Evolutionary conservation across 1,140 invertebrate species (phyloP).

Genomic region (Leptinotarsa texana): DNA sequence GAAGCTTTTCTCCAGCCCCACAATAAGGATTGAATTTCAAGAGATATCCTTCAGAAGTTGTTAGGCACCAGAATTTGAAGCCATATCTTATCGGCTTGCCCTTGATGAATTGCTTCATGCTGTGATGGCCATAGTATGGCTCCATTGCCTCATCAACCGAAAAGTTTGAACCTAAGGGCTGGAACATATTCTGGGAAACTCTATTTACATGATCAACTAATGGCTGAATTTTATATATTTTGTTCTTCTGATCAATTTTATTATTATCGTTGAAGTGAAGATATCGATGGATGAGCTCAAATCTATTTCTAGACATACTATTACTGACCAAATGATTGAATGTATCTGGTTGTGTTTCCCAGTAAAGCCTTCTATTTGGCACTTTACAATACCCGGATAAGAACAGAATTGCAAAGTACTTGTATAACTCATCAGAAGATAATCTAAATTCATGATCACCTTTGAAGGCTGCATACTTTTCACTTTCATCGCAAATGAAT

Average conservation of each 20-base stretch:
- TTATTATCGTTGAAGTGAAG: neutral
- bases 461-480: neutral
- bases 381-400: neutral
- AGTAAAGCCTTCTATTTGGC: neutral
- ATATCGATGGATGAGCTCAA: neutral
- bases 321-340: neutral
- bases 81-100: too few species aligned
- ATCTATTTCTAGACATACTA: neutral
- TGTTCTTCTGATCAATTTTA: neutral
- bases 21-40: conserved; percentile 36
- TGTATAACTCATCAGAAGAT: neutral
- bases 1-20: conserved; percentile 28
- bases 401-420: neutral
- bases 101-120: too few species aligned
- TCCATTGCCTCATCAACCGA: conserved; percentile 25
- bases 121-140: too few species aligned
- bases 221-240: conserved; percentile 25
- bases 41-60: conserved; percentile 31
- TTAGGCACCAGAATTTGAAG: conserved; percentile 37
- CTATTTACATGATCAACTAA: conserved; percentile 26
- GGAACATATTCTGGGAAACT: conserved; percentile 16
- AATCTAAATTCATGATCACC: neutral
- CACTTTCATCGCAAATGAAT: neutral
- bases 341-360: neutral
- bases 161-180: conserved; percentile 20